Evolutionary conservation across 2,888 invertebrate species (phyloP).

Genomic region (Dorcus parallelipipedus): DNA sequence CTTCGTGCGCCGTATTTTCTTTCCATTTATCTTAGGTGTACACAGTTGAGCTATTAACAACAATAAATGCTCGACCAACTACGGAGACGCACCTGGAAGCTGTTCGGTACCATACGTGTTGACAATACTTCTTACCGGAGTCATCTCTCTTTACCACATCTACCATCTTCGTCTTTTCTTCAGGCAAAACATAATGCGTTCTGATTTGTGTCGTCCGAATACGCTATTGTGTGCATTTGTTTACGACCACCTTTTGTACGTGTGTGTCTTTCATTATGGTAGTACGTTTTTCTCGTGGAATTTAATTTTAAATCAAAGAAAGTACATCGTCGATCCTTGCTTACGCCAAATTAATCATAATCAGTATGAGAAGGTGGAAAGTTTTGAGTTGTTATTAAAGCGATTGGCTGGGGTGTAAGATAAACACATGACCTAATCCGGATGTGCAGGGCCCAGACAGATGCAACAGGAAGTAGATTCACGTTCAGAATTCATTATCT

Average conservation of each 20-base stretch:
- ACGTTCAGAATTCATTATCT: conserved; percentile 20
- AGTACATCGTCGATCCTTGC: too few relatives aligned
- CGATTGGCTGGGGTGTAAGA: background rate
- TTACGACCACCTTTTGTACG: conserved; percentile 18
- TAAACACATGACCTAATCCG: conserved; percentile 19
- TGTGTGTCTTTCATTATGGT: background rate
- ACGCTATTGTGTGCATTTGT: conserved; percentile 36
- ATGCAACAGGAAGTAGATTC: conserved; percentile 30
- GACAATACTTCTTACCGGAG: conserved; percentile 36
- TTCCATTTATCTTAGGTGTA: conserved; percentile 3
- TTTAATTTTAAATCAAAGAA: too few relatives aligned
- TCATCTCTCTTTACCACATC: conserved; percentile 15
- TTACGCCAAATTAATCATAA: too few relatives aligned
- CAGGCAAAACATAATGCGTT: conserved; percentile 33
- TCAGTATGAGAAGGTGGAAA: too few relatives aligned
- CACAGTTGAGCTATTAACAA: conserved; percentile 13
- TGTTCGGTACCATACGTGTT: conserved; percentile 31
- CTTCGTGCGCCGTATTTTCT: background rate
- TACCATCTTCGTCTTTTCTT: conserved; percentile 18
- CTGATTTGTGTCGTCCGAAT: conserved; percentile 38
- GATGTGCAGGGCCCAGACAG: conserved; percentile 24
- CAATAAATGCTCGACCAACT: conserved; percentile 33
- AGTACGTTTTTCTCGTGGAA: too few relatives aligned
- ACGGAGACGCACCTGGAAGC: conserved; percentile 40
- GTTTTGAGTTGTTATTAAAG: too few relatives aligned